These are phyloP conservation scores for Octodon degus DNA, from an alignment of 2,113 vertebrate genomes.

Conservation along the genomic window DNA sequence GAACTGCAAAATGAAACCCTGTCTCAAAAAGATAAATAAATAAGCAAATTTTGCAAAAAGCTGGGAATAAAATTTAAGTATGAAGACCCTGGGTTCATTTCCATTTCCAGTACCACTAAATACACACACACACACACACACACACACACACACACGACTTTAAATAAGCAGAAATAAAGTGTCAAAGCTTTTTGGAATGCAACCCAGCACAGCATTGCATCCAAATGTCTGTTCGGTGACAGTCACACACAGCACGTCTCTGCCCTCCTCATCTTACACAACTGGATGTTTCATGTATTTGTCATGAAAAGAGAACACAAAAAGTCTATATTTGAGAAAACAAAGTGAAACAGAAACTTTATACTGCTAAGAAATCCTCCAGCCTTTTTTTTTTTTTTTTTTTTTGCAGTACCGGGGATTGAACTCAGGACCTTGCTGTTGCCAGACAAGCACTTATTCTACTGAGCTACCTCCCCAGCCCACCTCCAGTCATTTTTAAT, in stretches of 20 bases:
- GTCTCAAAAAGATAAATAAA: neutral
- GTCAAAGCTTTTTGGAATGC: neutral
- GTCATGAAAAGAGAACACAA: neutral
- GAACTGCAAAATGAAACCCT: neutral
- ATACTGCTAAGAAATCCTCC: constrained; percentile 2
- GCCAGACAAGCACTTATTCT: too few relatives aligned
- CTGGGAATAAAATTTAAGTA: neutral
- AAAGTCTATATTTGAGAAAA: neutral
- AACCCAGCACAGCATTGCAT: rapidly evolving
- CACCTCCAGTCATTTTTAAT: neutral
- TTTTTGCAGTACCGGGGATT: neutral
- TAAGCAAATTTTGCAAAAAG: neutral
- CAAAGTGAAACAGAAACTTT: neutral
- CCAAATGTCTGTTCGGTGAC: neutral
- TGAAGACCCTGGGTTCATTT: neutral
- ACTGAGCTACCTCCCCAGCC: too few relatives aligned
- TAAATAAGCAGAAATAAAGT: neutral
- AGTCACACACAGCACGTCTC: neutral
- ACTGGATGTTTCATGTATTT: neutral
- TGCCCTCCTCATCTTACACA: neutral
- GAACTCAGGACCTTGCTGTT: too few relatives aligned
- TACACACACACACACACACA: neutral
- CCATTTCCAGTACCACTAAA: neutral
- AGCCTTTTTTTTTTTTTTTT: neutral
- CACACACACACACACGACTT: neutral